These are phyloP conservation scores for Aelia acuminata DNA, from an alignment of 2,888 invertebrate genomes.

Conservation along the genomic window DNA sequence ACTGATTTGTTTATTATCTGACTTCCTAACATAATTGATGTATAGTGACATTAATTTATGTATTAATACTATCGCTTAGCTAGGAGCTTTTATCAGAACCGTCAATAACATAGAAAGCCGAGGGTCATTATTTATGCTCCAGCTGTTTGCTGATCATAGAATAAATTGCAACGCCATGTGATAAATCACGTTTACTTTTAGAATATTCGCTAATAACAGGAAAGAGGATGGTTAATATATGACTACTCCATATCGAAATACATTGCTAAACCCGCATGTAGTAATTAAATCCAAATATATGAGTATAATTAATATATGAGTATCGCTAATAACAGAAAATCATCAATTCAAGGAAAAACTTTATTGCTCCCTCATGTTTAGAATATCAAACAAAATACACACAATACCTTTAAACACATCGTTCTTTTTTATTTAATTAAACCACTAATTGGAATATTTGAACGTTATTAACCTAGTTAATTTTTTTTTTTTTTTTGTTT, in stretches of 20 bases:
- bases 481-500: too few relatives aligned
- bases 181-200: constrained; percentile 1
- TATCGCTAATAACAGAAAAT: too few relatives aligned
- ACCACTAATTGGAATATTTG: too few relatives aligned
- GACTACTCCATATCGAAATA: not conserved
- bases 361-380: too few relatives aligned
- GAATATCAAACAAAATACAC: too few relatives aligned
- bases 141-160: constrained; percentile 24
- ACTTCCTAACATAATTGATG: not conserved
- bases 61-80: not conserved
- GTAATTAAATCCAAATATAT: too few relatives aligned
- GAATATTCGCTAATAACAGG: not conserved
- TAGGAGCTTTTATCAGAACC: constrained; percentile 23
- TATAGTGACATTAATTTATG: not conserved
- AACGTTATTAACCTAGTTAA: too few relatives aligned
- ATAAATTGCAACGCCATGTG: constrained; percentile 31
- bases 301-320: too few relatives aligned
- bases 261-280: not conserved
- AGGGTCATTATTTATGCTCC: constrained; percentile 7
- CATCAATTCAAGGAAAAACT: too few relatives aligned
- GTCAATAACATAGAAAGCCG: constrained; percentile 15
- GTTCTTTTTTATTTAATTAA: too few relatives aligned
- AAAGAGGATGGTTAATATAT: not conserved
- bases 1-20: not conserved
- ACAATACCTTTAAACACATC: too few relatives aligned